Evolutionary conservation across 2,888 invertebrate species (phyloP).

Genomic region (Xylota segnis): DNA sequence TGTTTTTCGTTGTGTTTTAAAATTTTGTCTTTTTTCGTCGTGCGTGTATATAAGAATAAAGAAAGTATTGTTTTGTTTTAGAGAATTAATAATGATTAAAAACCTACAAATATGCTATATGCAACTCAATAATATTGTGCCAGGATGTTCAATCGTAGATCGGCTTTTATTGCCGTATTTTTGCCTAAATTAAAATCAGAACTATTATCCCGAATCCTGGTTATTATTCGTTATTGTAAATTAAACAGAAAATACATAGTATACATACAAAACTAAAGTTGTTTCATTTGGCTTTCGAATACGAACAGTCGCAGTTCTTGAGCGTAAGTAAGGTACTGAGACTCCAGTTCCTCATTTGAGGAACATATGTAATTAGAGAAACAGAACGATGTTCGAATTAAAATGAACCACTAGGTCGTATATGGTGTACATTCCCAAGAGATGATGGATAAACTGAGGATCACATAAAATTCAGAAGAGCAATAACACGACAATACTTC

Average conservation of each 20-base stretch:
- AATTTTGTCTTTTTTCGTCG: slow-evolving; percentile 18
- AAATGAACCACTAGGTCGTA: too few species aligned
- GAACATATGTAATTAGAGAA: too few species aligned
- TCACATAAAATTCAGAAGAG: too few species aligned
- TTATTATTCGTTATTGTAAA: slow-evolving; percentile 59
- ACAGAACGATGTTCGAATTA: too few species aligned
- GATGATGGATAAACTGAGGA: too few species aligned
- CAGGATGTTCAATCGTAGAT: slow-evolving; percentile 28
- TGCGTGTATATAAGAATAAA: slow-evolving; percentile 68
- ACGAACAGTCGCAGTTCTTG: too few species aligned
- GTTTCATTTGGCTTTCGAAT: slow-evolving; percentile 2
- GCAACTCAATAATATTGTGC: slow-evolving; percentile 7
- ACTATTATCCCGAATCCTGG: slow-evolving; percentile 15
- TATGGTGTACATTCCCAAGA: too few species aligned
- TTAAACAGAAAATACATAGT: slow-evolving; percentile 11
- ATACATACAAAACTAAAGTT: neutral
- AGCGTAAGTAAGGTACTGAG: too few species aligned
- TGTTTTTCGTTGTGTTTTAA: slow-evolving; percentile 48
- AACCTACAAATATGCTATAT: slow-evolving; percentile 26
- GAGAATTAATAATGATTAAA: slow-evolving; percentile 48
- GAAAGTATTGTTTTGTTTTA: slow-evolving; percentile 65
- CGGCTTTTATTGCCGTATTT: slow-evolving; percentile 19
- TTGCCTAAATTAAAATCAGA: slow-evolving; percentile 15
- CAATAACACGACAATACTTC: too few species aligned
- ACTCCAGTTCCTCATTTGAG: too few species aligned